phyloP scores from a whole-genome alignment of 2,797 vertebrate species.

The Siniperca obscura region DNA sequence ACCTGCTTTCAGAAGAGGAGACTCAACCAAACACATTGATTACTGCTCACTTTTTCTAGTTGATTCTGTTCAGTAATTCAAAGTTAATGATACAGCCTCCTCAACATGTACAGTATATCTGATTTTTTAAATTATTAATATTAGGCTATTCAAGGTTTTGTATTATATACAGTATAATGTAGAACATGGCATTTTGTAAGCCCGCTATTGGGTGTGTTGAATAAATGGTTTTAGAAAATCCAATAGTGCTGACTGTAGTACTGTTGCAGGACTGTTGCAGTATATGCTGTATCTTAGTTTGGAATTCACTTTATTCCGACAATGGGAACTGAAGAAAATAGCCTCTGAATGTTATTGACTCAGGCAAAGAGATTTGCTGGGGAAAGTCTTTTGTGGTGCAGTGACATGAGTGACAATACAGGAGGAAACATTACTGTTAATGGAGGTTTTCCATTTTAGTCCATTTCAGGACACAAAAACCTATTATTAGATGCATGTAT shows the following conservation, averaged over 20 bases:
- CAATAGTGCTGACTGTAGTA: constrained; percentile 40
- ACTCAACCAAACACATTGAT: constrained; percentile 60
- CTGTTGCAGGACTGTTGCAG: constrained; percentile 30
- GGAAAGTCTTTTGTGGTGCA: constrained; percentile 59
- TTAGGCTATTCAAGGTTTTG: background rate
- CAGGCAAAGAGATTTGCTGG: constrained; percentile 51
- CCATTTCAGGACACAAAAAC: constrained; percentile 20
- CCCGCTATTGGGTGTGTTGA: background rate
- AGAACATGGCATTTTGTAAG: background rate
- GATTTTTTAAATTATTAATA: background rate
- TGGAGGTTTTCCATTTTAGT: constrained; percentile 18
- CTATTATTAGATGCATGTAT: background rate
- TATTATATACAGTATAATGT: background rate
- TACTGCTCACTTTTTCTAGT: constrained; percentile 41
- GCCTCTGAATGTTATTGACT: constrained; percentile 73
- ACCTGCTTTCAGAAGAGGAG: constrained; percentile 39
- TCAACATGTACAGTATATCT: background rate
- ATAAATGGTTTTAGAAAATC: constrained; percentile 49
- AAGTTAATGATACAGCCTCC: constrained; percentile 34
- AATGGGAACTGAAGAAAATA: constrained; percentile 63
- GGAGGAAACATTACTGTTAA: constrained; percentile 42
- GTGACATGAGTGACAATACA: constrained; percentile 35
- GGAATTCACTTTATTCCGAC: constrained; percentile 65
- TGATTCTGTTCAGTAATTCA: constrained; percentile 49
- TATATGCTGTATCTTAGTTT: constrained; percentile 42